These are phyloP conservation scores for Ibycter americanus DNA, from an alignment of 2,797 vertebrate species.

Conservation along the genomic window DNA sequence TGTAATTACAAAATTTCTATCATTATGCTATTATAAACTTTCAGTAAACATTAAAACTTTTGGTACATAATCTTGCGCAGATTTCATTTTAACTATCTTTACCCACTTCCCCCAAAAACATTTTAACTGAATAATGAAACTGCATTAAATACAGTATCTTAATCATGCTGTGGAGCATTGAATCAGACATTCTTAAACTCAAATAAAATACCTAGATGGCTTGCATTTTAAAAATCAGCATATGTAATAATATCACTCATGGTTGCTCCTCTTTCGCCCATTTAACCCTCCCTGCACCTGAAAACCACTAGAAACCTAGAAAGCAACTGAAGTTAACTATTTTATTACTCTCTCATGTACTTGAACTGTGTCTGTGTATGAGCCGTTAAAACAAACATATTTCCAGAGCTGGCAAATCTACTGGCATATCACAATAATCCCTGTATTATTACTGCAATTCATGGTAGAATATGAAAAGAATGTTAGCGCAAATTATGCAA, in stretches of 20 bases:
- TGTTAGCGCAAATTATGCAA: not conserved
- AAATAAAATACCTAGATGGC: not conserved
- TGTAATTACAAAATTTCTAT: not conserved
- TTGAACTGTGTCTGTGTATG: not conserved
- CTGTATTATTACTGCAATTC: not conserved
- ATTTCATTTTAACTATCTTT: not conserved
- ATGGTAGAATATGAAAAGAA: not conserved
- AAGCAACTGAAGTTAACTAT: not conserved
- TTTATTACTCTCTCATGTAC: not conserved
- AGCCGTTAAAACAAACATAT: not conserved
- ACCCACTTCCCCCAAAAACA: accelerated
- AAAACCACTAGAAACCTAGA: not conserved
- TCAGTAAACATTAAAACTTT: not conserved
- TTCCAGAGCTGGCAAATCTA: not conserved
- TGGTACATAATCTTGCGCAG: not conserved
- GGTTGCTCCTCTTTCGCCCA: not conserved
- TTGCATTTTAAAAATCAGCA: not conserved
- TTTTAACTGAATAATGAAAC: not conserved
- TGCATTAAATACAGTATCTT: not conserved
- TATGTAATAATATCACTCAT: not conserved
- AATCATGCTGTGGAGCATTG: not conserved
- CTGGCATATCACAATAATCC: not conserved
- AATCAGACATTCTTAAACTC: not conserved
- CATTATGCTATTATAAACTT: not conserved
- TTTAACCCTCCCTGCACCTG: accelerated